These are phyloP conservation scores for Allobates femoralis DNA, from an alignment of 2,797 vertebrate genomes.

Conservation along the genomic window DNA sequence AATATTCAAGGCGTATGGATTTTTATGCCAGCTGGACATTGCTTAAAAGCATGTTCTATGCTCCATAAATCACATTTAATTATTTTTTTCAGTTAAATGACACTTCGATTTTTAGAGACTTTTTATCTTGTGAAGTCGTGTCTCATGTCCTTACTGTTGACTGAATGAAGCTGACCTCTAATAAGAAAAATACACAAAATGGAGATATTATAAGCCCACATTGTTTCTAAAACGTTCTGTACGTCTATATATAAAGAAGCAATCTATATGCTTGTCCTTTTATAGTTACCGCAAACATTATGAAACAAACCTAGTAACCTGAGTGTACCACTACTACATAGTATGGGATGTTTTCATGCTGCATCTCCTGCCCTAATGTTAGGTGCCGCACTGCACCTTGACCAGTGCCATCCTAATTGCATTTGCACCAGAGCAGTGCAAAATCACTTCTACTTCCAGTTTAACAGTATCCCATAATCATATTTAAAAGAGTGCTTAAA, in stretches of 20 bases:
- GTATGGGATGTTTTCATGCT: too few relatives aligned
- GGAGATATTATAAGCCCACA: neutral
- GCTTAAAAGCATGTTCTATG: conserved; percentile 51
- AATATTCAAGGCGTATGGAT: conserved; percentile 52
- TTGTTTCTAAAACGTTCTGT: neutral
- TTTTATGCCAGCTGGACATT: conserved; percentile 59
- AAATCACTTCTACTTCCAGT: neutral
- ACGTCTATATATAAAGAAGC: too few relatives aligned
- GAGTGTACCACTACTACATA: too few relatives aligned
- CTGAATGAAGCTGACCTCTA: conserved; percentile 31
- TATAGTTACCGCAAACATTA: too few relatives aligned
- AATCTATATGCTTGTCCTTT: too few relatives aligned
- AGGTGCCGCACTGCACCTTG: too few relatives aligned
- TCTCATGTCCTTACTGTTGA: conserved; percentile 5
- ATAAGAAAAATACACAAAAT: conserved; percentile 2
- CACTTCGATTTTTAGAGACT: conserved; percentile 44
- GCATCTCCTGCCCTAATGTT: too few relatives aligned
- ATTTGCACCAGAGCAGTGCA: neutral
- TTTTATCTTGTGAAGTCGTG: conserved; percentile 23
- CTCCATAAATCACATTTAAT: conserved; percentile 45
- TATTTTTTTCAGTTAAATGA: conserved; percentile 49
- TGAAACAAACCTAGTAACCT: too few relatives aligned
- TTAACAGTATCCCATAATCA: too few relatives aligned
- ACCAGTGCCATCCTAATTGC: neutral
- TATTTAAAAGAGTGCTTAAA: too few relatives aligned